phyloP scores from a whole-genome alignment of 2,113 vertebrate genomes.

The Corythaixoides concolor region DNA sequence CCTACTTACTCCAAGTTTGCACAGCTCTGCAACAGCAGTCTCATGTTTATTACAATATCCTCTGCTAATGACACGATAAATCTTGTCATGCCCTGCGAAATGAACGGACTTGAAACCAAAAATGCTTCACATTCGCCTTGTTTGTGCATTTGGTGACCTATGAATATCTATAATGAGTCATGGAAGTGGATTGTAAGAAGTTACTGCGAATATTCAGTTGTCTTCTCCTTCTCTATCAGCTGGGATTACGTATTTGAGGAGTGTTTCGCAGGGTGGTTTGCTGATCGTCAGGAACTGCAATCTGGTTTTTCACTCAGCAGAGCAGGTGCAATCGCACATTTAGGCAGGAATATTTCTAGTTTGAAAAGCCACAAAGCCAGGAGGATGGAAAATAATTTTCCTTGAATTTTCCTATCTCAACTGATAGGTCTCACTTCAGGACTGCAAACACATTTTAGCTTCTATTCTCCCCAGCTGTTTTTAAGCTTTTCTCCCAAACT shows the following conservation, averaged over 20 bases:
- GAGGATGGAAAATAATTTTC: background rate
- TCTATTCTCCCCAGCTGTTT: background rate
- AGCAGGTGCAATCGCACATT: background rate
- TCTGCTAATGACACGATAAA: background rate
- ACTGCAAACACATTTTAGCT: background rate
- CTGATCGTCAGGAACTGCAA: background rate
- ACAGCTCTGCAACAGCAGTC: background rate
- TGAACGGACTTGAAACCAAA: background rate
- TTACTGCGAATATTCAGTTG: background rate
- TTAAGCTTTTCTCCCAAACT: background rate
- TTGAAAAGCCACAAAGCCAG: background rate
- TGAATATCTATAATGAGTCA: background rate
- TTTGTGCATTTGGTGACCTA: background rate
- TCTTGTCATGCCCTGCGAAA: background rate
- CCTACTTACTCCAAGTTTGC: background rate
- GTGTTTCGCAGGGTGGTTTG: background rate
- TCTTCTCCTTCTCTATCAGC: background rate
- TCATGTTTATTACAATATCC: background rate
- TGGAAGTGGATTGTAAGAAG: background rate
- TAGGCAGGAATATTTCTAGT: background rate
- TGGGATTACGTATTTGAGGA: background rate
- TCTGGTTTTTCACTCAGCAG: background rate
- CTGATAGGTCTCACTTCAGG: background rate
- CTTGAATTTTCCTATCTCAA: background rate
- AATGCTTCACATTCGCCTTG: background rate